These are phyloP conservation scores for Meleagris gallopavo DNA, from an alignment of 2,113 vertebrate genomes.

Conservation along the genomic window DNA sequence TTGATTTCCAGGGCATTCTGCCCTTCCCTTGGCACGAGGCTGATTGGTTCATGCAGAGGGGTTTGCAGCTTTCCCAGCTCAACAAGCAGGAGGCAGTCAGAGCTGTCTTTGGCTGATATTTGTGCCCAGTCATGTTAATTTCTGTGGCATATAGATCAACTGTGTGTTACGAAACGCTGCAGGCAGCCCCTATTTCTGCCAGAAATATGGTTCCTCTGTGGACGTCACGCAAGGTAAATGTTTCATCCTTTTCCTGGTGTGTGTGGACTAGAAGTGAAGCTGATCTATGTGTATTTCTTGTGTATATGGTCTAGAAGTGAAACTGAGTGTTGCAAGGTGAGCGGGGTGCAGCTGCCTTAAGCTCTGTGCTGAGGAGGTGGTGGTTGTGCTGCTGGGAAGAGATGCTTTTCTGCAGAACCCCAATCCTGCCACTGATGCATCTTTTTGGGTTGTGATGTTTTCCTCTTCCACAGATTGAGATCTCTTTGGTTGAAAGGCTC, in stretches of 20 bases:
- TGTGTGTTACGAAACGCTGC: accelerated
- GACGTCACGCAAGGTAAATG: background rate
- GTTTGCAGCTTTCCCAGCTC: background rate
- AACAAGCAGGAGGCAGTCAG: background rate
- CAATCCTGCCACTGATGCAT: background rate
- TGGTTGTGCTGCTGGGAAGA: background rate
- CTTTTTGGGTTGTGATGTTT: background rate
- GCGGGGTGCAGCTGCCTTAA: background rate
- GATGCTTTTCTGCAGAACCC: background rate
- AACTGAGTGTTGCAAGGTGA: background rate
- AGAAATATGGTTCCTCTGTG: background rate
- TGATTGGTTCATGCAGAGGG: accelerated
- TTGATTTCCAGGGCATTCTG: no score
- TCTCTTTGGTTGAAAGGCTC: background rate
- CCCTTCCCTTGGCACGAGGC: no score
- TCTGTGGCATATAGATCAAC: background rate
- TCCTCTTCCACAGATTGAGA: background rate
- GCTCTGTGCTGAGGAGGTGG: accelerated
- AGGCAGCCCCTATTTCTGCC: background rate
- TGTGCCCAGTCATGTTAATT: background rate
- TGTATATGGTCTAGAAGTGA: background rate
- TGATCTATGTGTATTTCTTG: background rate
- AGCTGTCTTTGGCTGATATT: background rate
- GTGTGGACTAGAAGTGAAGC: background rate
- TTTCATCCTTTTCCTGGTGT: background rate